phyloP scores from a whole-genome alignment of 2,888 invertebrate species.

The Acanthococcus lagerstroemiae region DNA sequence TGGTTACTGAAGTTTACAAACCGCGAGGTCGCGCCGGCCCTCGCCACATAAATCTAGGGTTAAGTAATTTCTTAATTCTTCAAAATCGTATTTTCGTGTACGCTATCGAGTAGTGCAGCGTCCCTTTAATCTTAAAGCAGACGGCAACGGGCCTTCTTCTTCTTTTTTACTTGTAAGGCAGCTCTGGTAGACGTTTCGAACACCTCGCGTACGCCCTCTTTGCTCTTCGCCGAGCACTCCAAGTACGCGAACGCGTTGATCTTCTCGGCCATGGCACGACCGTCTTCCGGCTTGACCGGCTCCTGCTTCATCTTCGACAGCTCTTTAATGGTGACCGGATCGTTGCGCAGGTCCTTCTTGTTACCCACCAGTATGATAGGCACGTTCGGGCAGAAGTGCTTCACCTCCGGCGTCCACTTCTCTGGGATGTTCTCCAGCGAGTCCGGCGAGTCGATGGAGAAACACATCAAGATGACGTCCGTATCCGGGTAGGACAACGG shows the following conservation, averaged over 20 bases:
- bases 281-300: constrained; percentile 94
- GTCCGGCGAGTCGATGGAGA: constrained; percentile 97
- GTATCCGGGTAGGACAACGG: constrained; percentile 96
- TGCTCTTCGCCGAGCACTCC: constrained; percentile 98
- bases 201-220: constrained; percentile 97
- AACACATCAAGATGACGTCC: constrained; percentile 98
- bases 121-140: constrained; percentile 67
- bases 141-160: constrained; percentile 84
- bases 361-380: constrained; percentile 98
- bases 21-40: too few relatives aligned
- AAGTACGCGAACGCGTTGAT: constrained; percentile 97
- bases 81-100: too few relatives aligned
- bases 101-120: too few relatives aligned
- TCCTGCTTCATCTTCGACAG: constrained; percentile 97
- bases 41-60: too few relatives aligned
- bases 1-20: too few relatives aligned
- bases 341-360: constrained; percentile 93
- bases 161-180: constrained; percentile 92
- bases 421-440: constrained; percentile 98
- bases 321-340: constrained; percentile 87
- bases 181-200: constrained; percentile 98
- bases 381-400: constrained; percentile 98
- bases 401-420: constrained; percentile 99
- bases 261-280: constrained; percentile 95
- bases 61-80: too few relatives aligned